These are phyloP conservation scores for Danaus melanippus DNA, from an alignment of 1,140 invertebrate genomes.

Conservation along the genomic window DNA sequence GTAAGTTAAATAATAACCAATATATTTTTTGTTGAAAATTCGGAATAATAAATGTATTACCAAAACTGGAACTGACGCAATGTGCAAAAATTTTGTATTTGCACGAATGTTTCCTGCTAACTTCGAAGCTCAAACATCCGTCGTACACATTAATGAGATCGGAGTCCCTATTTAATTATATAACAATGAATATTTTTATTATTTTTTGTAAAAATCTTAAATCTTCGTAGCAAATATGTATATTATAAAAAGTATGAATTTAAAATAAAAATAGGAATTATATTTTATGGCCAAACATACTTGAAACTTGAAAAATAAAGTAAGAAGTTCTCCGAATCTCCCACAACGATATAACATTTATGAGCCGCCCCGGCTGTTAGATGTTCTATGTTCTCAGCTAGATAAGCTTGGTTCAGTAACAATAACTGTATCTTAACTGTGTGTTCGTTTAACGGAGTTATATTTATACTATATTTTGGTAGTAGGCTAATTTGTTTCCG, in stretches of 20 bases:
- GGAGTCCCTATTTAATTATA: slow-evolving; percentile 35
- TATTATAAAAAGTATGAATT: too few relatives aligned
- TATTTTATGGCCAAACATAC: slow-evolving; percentile 28
- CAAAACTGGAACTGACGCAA: slow-evolving; percentile 60
- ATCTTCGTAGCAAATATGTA: too few relatives aligned
- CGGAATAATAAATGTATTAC: slow-evolving; percentile 25
- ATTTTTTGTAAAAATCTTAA: too few relatives aligned
- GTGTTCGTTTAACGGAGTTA: slow-evolving; percentile 36
- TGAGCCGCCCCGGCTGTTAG: slow-evolving; percentile 54
- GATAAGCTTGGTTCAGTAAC: slow-evolving; percentile 47
- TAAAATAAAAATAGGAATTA: slow-evolving; percentile 2
- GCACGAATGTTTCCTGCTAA: slow-evolving; percentile 43
- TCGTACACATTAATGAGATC: slow-evolving; percentile 53
- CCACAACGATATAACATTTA: slow-evolving; percentile 60
- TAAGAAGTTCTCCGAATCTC: slow-evolving; percentile 69
- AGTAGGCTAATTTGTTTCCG: slow-evolving; percentile 61
- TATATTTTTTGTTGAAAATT: neutral
- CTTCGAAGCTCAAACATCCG: slow-evolving; percentile 44
- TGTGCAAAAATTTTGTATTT: slow-evolving; percentile 56
- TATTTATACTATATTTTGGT: slow-evolving; percentile 52
- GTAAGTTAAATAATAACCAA: neutral
- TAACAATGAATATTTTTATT: too few relatives aligned
- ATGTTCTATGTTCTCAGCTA: slow-evolving; percentile 45
- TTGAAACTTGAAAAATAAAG: slow-evolving; percentile 46
- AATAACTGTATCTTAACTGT: slow-evolving; percentile 35